Conservation (phyloP, 2,888 invertebrate genomes). For the Cremastinae sp. region DNA sequence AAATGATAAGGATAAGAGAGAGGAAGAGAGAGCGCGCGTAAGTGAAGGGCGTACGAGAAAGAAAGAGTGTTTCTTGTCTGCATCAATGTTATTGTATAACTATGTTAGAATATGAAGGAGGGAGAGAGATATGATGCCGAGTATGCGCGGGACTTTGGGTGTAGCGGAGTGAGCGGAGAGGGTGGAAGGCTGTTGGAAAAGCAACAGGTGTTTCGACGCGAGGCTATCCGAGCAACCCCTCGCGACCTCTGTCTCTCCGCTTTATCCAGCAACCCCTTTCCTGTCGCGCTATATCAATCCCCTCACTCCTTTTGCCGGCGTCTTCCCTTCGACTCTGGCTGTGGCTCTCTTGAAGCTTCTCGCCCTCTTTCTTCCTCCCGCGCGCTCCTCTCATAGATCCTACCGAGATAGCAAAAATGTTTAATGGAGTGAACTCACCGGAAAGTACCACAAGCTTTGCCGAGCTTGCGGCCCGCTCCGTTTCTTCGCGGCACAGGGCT, state of each 20-base stretch:
- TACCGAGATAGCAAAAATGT: slow-evolving; percentile 78
- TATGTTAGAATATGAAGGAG: slow-evolving; percentile 15
- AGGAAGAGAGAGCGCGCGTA: slow-evolving; percentile 44
- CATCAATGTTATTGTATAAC: slow-evolving; percentile 17
- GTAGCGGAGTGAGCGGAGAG: slow-evolving; percentile 59
- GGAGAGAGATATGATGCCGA: slow-evolving; percentile 19
- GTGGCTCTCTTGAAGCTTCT: slow-evolving; percentile 49
- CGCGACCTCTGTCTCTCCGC: slow-evolving; percentile 57
- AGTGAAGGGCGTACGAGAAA: slow-evolving; percentile 32
- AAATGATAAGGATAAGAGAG: slow-evolving; percentile 56
- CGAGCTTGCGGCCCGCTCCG: slow-evolving; percentile 50
- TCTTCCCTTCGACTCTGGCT: slow-evolving; percentile 30
- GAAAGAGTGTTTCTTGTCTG: slow-evolving; percentile 35
- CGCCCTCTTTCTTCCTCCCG: slow-evolving; percentile 50
- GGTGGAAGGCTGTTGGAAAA: slow-evolving; percentile 72
- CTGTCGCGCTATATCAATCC: slow-evolving; percentile 41
- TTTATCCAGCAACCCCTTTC: slow-evolving; percentile 55
- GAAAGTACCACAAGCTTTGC: slow-evolving; percentile 76
- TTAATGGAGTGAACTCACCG: slow-evolving; percentile 79
- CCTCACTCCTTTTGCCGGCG: slow-evolving; percentile 44
- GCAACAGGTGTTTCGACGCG: slow-evolving; percentile 78
- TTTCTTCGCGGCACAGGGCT: slow-evolving; percentile 59
- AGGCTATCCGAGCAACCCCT: slow-evolving; percentile 72
- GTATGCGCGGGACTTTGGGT: slow-evolving; percentile 33
- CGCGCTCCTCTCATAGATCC: slow-evolving; percentile 71